Evolutionary conservation across 2,888 invertebrate genomes (phyloP), one percentile per base, ranked within the genome.

Genomic region (Loripinus fragilis): DNA sequence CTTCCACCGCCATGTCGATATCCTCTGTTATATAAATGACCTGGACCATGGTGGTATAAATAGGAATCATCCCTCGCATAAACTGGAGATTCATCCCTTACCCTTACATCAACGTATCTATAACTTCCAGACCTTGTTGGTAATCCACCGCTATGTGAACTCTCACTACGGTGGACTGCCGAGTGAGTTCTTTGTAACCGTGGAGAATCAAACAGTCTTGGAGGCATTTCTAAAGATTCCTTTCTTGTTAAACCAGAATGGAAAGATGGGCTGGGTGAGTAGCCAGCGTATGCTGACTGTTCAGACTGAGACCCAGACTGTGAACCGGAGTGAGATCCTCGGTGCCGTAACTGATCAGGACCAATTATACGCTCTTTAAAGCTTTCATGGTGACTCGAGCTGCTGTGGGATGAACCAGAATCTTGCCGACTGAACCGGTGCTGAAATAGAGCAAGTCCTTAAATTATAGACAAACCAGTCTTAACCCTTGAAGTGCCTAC

Each of bases 361-460:
- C 88, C 87, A 45, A 86, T 78, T 3, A 84, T 83, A 50, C 87
- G 85, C 28, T 87, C 89, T 25, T 83, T 84, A 71, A 83, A 80
- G 68, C 84, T 84, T 25, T 90, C 90, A 76, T 87, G 88, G 33
- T 88, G 88, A 78, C 90, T 85, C 45, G 90, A 89, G 80, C 90
- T 90, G 74, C 90, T 90, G 69, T 89, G 87, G 10, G 91, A 91
- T 30, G 90, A 91, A 7, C 87, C 80, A 10, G 91, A 91, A 77
- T 93, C 93, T 73, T 92, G 92, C 20, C 92, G 90, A 74, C 89
- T 89, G 85, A 92, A 93, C 38, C 92, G 90, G n/a, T 88, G 88
- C 88, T 89, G 87, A 33, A 88, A 88, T 38, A 78, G 35, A n/a
- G 50, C 73, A 74, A 71, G 72, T n/a, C n/a, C n/a, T n/a, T n/a